Evolutionary conservation across 2,797 vertebrate genomes (phyloP), one percentile per base, ranked within the genome.

Genomic region (Lepidocolaptes lacrymiger): DNA sequence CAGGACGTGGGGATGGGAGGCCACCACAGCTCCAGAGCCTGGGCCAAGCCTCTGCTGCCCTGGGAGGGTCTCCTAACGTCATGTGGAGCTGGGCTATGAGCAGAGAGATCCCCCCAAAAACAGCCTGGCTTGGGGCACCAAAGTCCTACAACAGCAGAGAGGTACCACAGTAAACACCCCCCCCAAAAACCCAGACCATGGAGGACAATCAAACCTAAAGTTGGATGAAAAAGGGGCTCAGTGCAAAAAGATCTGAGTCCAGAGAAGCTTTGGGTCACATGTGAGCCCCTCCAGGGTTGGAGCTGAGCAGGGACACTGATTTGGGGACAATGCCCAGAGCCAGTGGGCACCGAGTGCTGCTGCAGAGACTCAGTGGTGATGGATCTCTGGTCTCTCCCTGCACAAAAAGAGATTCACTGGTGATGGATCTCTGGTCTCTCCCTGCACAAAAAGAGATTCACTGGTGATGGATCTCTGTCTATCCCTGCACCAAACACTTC

Each of bases 121-220:
- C 34, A 76, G 32, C 44, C 28, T 34, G n/a, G 48, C 73, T 46
- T 68, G 68, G 48, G 85, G 73, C 94, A 80, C 14, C 6, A 6
- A 90, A 91, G 72, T 76, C 87, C 87, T 76, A 76, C 34, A 21
- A 21, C 2, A 85, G 75, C 79, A 66, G 76, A 95, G 77, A 2
- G 0, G 54, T 75, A 64, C n/a, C 78, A 76, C 67, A 91, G 34
- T 41, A 61, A 72, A 75, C 37, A 59, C 27, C 56, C 58, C 54
- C 22, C 46, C 34, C 72, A 67, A 43, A 58, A 64, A 75, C 41
- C 27, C 13, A 91, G 39, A 78, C 59, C 85, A 39, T 6, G 20
- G 54, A 96, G 77, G 91, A 96, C 80, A 83, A 95, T 2, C 86
- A 75, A 36, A 82, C 55, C 93, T 91, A 3, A 63, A 74, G 71